Percentiles rank a stretch among this genome's conserved stretches.
Conservation (phyloP, 2,113 vertebrate species). For the Pseudorhombus dupliciocellatus region DNA sequence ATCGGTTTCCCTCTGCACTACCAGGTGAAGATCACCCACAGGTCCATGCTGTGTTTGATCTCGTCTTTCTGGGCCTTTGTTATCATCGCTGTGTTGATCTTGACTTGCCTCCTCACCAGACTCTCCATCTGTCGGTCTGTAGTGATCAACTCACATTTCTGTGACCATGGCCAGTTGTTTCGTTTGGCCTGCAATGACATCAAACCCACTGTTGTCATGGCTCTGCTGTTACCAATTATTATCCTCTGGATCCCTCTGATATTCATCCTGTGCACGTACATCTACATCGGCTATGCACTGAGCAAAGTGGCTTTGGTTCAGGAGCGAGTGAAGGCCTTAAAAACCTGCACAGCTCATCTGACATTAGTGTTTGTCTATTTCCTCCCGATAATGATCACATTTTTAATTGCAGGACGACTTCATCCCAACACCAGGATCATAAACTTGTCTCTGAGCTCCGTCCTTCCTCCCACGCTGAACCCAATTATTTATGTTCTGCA, state of each 20-base stretch:
- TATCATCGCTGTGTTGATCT: not conserved
- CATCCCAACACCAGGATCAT: conserved; percentile 68
- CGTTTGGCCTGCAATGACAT: conserved; percentile 67
- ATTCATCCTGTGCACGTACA: conserved; percentile 65
- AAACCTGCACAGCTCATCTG: conserved; percentile 61
- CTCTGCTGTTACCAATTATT: not conserved
- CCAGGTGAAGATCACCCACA: conserved; percentile 53
- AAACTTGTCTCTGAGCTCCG: conserved; percentile 64
- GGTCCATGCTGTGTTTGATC: conserved; percentile 60
- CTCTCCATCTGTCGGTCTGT: conserved; percentile 75
- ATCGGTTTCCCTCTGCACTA: conserved; percentile 76
- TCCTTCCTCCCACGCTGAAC: conserved; percentile 64
- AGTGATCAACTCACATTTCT: conserved; percentile 75
- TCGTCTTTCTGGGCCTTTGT: conserved; percentile 49
- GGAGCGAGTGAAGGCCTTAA: conserved; percentile 48
- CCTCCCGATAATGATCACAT: conserved; percentile 50
- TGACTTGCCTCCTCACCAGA: conserved; percentile 52
- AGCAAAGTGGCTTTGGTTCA: conserved; percentile 43
- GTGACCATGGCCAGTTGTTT: conserved; percentile 71
- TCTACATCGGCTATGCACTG: conserved; percentile 48
- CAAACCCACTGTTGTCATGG: conserved; percentile 19
- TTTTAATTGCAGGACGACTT: conserved; percentile 27
- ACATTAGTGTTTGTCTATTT: conserved; percentile 63
- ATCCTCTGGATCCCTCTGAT: conserved; percentile 64
- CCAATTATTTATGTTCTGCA: conserved; percentile 67